phyloP scores from a whole-genome alignment of 2,797 vertebrate genomes.

The Tapirus indicus region DNA sequence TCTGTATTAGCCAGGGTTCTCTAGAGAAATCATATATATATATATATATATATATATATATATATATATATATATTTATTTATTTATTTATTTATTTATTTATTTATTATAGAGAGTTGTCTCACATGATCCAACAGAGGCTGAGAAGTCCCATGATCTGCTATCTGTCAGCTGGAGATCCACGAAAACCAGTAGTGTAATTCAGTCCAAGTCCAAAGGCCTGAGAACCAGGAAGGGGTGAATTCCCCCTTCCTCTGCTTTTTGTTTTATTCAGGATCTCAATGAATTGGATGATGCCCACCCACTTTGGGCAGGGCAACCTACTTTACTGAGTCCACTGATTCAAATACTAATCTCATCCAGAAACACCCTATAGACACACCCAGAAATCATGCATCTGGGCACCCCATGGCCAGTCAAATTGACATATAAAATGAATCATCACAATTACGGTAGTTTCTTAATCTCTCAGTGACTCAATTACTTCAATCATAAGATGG shows the following conservation, averaged over 20 bases:
- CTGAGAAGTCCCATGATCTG: not conserved
- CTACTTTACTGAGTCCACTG: not conserved
- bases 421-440: not conserved
- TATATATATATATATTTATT: not conserved
- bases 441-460: not conserved
- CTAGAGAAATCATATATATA: not conserved
- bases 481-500: constrained; percentile 44
- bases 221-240: not conserved
- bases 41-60: no score
- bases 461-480: not conserved
- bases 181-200: not conserved
- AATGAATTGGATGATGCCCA: not conserved
- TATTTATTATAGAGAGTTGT: not conserved
- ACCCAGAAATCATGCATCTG: not conserved
- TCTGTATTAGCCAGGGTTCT: not conserved
- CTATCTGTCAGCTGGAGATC: not conserved
- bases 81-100: no score
- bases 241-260: not conserved
- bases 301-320: not conserved
- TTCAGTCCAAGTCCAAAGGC: not conserved
- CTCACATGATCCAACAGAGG: not conserved
- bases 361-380: not conserved
- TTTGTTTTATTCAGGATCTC: not conserved
- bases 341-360: not conserved
- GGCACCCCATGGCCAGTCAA: not conserved